Evolutionary conservation across 2,888 invertebrate genomes (phyloP).

Genomic region (Lasioglossum vierecki): DNA sequence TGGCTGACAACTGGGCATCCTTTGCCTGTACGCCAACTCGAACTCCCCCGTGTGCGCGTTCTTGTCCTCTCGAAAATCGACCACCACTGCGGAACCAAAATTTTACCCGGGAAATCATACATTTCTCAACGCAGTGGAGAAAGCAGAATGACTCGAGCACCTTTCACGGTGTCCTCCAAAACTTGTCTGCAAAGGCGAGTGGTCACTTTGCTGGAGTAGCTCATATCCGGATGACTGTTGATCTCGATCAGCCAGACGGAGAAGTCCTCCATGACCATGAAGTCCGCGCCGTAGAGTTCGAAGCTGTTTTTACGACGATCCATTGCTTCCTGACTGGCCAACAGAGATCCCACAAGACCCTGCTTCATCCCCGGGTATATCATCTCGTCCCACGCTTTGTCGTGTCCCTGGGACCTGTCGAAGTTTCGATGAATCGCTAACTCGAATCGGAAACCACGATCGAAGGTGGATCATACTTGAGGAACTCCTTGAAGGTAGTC

Average conservation of each 20-base stretch:
- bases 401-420: constrained; percentile 89
- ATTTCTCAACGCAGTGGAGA: no score
- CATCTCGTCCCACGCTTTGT: constrained; percentile 91
- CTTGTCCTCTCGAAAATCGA: constrained; percentile 89
- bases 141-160: constrained; percentile 83
- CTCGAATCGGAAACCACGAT: background rate
- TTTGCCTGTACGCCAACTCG: constrained; percentile 91
- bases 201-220: constrained; percentile 95
- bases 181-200: constrained; percentile 94
- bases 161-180: constrained; percentile 96
- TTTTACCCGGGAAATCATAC: background rate
- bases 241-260: constrained; percentile 97
- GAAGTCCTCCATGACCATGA: constrained; percentile 95
- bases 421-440: constrained; percentile 58
- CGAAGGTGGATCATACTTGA: constrained; percentile 73
- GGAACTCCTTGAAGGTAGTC: constrained; percentile 89
- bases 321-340: constrained; percentile 94
- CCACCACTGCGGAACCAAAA: constrained; percentile 87
- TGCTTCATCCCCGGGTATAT: constrained; percentile 96
- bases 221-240: constrained; percentile 96
- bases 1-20: constrained; percentile 91
- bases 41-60: constrained; percentile 93
- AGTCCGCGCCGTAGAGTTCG: constrained; percentile 97
- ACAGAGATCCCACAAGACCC: constrained; percentile 90
- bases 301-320: constrained; percentile 93